Evolutionary conservation across 2,888 invertebrate genomes (phyloP).

Genomic region (Octonoba sinensis): DNA sequence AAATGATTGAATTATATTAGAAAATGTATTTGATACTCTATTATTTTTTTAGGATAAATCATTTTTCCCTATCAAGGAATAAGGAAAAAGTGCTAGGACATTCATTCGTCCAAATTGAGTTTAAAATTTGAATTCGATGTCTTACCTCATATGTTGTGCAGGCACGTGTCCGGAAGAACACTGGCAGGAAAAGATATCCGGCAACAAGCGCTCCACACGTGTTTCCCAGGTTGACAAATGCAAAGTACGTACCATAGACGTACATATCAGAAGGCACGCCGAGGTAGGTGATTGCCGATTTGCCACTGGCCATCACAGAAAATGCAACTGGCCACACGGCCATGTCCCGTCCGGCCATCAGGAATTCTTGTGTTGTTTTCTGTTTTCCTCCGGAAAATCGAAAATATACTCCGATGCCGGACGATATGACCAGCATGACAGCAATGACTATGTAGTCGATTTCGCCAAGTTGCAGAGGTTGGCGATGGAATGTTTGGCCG

Average conservation of each 20-base stretch:
- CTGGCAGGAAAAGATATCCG: constrained; percentile 83
- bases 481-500: background rate
- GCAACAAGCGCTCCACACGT: constrained; percentile 83
- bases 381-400: constrained; percentile 87
- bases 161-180: constrained; percentile 85
- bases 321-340: constrained; percentile 85
- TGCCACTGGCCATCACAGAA: constrained; percentile 92
- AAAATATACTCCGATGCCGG: constrained; percentile 82
- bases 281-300: constrained; percentile 88
- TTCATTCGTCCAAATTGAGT: background rate
- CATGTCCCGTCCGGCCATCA: constrained; percentile 86
- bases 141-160: constrained; percentile 77
- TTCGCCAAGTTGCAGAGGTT: background rate
- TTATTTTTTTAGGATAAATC: too few species aligned
- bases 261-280: constrained; percentile 91
- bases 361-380: constrained; percentile 78
- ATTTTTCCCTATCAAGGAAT: too few species aligned
- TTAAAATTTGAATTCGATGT: background rate
- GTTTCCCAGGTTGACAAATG: constrained; percentile 82
- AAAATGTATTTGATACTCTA: too few species aligned
- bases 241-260: constrained; percentile 84
- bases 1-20: too few species aligned
- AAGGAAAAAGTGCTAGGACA: too few species aligned
- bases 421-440: constrained; percentile 46
- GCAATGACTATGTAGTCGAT: constrained; percentile 50